Conservation (phyloP, 2,888 invertebrate species). For the Gymnosoma rotundatum region DNA sequence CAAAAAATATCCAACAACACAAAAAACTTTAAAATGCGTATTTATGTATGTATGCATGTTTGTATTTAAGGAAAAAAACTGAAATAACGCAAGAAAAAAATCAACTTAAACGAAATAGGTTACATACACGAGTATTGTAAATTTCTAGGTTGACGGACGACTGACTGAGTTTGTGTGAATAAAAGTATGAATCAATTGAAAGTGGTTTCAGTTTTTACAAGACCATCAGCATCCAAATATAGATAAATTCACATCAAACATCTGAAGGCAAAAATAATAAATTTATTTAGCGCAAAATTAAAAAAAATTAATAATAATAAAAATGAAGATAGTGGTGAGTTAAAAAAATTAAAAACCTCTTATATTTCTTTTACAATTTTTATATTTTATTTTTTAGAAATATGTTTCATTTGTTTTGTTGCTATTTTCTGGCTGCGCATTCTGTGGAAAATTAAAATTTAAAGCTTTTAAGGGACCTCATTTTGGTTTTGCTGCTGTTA, state of each 20-base stretch:
- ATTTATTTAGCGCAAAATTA: background rate
- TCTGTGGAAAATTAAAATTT: conserved; percentile 75
- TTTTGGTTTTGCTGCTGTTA: conserved; percentile 75
- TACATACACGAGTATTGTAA: conserved; percentile 14
- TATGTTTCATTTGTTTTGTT: conserved; percentile 38
- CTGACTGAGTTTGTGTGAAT: conserved; percentile 1
- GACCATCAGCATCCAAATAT: conserved; percentile 32
- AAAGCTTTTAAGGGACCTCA: conserved; percentile 77
- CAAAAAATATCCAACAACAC: conserved; percentile 15
- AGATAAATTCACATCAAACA: conserved; percentile 5
- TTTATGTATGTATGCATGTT: background rate
- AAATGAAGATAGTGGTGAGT: conserved; percentile 71
- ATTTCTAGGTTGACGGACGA: background rate
- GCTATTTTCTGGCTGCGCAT: conserved; percentile 41
- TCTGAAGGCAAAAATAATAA: background rate
- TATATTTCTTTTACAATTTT: background rate
- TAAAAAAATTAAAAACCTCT: conserved; percentile 14
- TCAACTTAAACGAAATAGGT: background rate
- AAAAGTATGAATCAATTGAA: conserved; percentile 36
- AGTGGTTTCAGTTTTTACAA: conserved; percentile 57
- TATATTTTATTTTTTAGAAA: conserved; percentile 46
- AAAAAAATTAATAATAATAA: conserved; percentile 19
- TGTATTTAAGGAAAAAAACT: conserved; percentile 47
- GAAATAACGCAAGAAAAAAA: conserved; percentile 24
- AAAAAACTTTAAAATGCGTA: conserved; percentile 70